Conservation (phyloP, 2,113 vertebrate genomes). For the Cairina moschata region DNA sequence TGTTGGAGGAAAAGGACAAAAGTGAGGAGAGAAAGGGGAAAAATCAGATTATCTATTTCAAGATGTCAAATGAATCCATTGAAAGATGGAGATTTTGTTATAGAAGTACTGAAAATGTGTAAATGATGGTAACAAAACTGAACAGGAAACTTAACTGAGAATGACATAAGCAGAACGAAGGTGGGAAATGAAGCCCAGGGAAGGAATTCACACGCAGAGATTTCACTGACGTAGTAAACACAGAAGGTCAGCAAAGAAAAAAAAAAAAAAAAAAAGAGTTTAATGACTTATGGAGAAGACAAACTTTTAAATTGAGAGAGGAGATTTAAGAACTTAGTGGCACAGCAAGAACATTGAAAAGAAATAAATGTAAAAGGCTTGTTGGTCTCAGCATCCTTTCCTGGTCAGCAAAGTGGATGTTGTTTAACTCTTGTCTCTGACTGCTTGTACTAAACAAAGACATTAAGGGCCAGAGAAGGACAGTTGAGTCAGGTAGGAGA, state of each 20-base stretch:
- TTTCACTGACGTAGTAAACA: neutral
- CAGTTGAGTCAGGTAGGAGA: neutral
- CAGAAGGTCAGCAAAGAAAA: neutral
- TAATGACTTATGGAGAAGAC: neutral
- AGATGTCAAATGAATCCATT: neutral
- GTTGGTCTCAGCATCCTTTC: neutral
- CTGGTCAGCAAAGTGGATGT: neutral
- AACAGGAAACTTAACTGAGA: neutral
- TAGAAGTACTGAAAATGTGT: neutral
- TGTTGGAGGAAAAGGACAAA: neutral
- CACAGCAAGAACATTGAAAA: neutral
- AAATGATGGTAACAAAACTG: neutral
- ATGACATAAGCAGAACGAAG: neutral
- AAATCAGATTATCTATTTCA: neutral
- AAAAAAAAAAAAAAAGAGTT: neutral
- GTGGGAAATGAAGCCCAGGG: neutral
- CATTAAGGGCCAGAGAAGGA: neutral
- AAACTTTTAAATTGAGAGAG: neutral
- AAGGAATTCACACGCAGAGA: neutral
- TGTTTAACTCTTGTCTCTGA: neutral
- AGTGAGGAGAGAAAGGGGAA: neutral
- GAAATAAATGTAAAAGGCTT: conserved; percentile 25
- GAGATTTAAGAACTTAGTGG: conserved; percentile 21
- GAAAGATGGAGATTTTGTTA: neutral
- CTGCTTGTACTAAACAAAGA: neutral